A percentile compares a stretch with the other conserved stretches of the same genome.
These are phyloP conservation scores for Leptarthrus brevirostris DNA, from an alignment of 2,888 invertebrate genomes.

Conservation along the genomic window DNA sequence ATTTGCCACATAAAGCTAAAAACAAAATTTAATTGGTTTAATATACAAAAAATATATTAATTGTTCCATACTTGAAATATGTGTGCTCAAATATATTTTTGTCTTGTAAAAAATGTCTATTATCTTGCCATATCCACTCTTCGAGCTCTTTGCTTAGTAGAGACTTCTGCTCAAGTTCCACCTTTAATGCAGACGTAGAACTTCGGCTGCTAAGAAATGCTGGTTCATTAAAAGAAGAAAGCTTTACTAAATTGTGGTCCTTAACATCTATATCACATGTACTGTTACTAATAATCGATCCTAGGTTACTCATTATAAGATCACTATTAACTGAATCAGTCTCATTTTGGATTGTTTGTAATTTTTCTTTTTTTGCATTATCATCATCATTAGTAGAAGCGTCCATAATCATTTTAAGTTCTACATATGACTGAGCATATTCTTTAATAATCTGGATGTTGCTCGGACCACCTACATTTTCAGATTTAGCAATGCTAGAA, in stretches of 20 bases:
- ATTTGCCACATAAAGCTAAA: constrained; percentile 95
- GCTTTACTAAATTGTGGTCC: constrained; percentile 53
- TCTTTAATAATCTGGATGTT: constrained; percentile 13
- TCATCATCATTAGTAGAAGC: constrained; percentile 8
- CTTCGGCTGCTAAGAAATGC: not conserved
- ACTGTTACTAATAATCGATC: constrained; percentile 56
- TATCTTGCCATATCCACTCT: constrained; percentile 98
- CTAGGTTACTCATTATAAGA: constrained; percentile 52
- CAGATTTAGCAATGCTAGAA: constrained; percentile 13
- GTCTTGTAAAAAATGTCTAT: constrained; percentile 93
- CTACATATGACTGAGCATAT: constrained; percentile 20
- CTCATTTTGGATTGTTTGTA: constrained; percentile 53
- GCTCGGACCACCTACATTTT: constrained; percentile 53
- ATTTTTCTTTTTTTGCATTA: constrained; percentile 25
- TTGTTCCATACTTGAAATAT: constrained; percentile 83
- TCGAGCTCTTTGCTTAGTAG: constrained; percentile 75
- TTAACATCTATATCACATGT: constrained; percentile 65
- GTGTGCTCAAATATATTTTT: constrained; percentile 96
- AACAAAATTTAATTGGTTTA: constrained; percentile 4
- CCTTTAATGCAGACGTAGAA: constrained; percentile 9
- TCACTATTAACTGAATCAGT: constrained; percentile 53
- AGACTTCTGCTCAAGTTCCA: constrained; percentile 58
- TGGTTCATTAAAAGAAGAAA: not conserved
- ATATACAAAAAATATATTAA: not conserved
- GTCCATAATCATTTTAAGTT: constrained; percentile 38